Base-by-base conservation (phyloP, 2,888 invertebrate species). In the Tenodera sinensis region DNA sequence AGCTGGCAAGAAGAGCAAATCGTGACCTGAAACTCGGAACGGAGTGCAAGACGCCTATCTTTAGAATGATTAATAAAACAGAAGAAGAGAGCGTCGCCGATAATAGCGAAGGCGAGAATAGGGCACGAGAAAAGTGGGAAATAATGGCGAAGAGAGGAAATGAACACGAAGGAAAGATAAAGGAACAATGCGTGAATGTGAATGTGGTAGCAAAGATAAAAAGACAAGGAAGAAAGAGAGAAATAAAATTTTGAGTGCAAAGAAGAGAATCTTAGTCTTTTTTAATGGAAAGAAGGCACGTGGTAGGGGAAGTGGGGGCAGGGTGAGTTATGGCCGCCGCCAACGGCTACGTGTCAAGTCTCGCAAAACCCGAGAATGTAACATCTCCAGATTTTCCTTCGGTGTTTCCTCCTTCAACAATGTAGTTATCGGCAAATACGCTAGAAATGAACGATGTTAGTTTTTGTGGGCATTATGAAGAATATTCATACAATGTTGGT, bases 91-190 rank as follows among this genome's bases (percentile, higher is more conserved):
- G 54, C 54, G 54, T 71, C 54, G 20, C 54, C 20, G 54, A 54
- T 71, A 71, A 71, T 71, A 20, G 54, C 54, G 54, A 71, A 71
- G 54, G 54, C 54, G 54, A 25, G 54, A 71, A 71, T 20, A 71
- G 25, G 15, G 54, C 25, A 71, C 54, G 54, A 71, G 54, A 25
- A 71, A 84, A 47, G 6, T 27, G 85, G 34, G 84, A 27, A 84
- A 84, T 84, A 84, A 84, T 84, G 84, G 85, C 85, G 85, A 85
- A 87, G 28, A 85, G 85, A 89, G 89, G 89, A 89, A 89, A 89
- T 89, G 89, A 89, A 89, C 89, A 89, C 89, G 88, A 85, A 34
- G 82, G 30, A 71, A 89, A 88, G 88, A 88, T 88, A 85, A 88
- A 88, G 82, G 88, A 89, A 89, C 89, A 89, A 89, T 88, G 89